Percentiles rank a stretch among this genome's conserved stretches.
phyloP scores from a whole-genome alignment of 2,797 vertebrate genomes.

The Lithobates sylvaticus region DNA sequence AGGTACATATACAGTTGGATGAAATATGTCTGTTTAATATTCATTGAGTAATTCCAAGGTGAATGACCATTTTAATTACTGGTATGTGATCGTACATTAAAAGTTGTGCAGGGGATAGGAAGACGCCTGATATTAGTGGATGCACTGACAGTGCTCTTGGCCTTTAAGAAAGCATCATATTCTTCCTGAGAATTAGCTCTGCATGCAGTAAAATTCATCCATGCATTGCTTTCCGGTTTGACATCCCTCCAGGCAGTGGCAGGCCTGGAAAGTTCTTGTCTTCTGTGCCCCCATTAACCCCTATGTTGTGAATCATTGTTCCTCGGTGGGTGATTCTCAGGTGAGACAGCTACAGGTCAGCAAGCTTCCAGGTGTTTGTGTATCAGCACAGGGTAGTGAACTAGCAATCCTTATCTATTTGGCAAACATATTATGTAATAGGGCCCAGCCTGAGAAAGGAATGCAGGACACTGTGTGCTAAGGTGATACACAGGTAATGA shows the following conservation, averaged over 20 bases:
- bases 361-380: slow-evolving; percentile 5
- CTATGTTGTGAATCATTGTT: slow-evolving; percentile 9
- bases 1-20: too few species aligned
- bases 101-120: too few species aligned
- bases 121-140: too few species aligned
- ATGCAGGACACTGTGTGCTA: slow-evolving; percentile 42
- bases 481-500: slow-evolving; percentile 31
- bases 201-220: not conserved
- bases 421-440: slow-evolving; percentile 56
- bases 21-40: too few species aligned
- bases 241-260: not conserved
- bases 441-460: slow-evolving; percentile 48
- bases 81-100: too few species aligned
- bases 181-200: not conserved
- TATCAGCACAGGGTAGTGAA: slow-evolving; percentile 22
- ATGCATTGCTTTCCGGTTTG: not conserved
- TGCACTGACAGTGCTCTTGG: too few species aligned
- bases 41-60: too few species aligned
- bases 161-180: not conserved
- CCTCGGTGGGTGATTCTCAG: not conserved
- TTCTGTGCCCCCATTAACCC: not conserved
- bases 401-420: slow-evolving; percentile 53
- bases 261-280: not conserved
- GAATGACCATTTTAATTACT: too few species aligned
- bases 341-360: not conserved